Evolutionary conservation across 2,797 vertebrate genomes (phyloP).

Genomic region (Acrossocheilus fasciatus): DNA sequence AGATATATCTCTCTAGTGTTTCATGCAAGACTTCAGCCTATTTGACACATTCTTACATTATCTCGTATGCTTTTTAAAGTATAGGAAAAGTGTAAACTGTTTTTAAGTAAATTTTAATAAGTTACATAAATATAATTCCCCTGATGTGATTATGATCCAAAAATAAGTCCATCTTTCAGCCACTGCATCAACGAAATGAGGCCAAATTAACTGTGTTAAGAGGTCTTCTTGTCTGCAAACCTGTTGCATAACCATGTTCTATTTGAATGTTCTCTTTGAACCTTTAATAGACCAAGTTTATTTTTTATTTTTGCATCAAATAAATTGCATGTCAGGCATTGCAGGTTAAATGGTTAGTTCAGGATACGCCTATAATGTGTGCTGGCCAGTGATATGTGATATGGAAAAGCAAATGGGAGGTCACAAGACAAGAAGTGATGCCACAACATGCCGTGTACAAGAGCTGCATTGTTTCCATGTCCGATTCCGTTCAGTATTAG

Average conservation of each 20-base stretch:
- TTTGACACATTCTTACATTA: background rate
- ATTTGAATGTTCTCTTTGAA: background rate
- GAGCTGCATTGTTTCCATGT: constrained; percentile 43
- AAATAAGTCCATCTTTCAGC: background rate
- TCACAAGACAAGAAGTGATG: constrained; percentile 57
- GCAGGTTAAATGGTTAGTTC: background rate
- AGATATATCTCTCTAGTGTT: background rate
- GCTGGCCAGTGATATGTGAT: background rate
- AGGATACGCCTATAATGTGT: background rate
- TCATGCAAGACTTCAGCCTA: background rate
- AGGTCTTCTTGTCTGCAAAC: constrained; percentile 22
- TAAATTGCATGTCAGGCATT: background rate
- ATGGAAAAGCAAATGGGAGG: constrained; percentile 1
- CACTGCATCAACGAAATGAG: constrained; percentile 6
- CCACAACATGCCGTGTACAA: constrained; percentile 41
- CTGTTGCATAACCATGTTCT: constrained; percentile 10
- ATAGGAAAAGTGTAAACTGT: background rate
- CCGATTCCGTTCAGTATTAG: constrained; percentile 29
- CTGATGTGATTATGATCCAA: background rate
- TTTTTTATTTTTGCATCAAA: background rate
- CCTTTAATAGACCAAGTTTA: background rate
- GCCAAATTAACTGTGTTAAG: constrained; percentile 1
- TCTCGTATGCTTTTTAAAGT: background rate
- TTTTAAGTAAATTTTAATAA: background rate
- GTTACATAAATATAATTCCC: background rate